Conservation (phyloP, 2,797 vertebrate species). For the Tiaroga cobitis region DNA sequence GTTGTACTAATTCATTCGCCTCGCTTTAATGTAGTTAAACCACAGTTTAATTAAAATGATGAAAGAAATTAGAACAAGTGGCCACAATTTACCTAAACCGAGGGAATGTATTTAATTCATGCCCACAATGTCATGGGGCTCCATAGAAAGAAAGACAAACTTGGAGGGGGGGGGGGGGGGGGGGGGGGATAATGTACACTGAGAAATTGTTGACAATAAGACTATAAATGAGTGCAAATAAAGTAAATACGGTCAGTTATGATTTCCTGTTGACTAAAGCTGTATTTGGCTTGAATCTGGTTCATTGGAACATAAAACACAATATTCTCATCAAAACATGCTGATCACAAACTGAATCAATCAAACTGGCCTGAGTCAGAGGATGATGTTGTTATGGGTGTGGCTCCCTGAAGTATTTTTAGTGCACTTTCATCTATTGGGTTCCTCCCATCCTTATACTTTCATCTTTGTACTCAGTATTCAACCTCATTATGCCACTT, state of each 20-base stretch:
- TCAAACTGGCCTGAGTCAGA: not conserved
- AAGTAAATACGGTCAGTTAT: not conserved
- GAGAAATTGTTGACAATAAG: not conserved
- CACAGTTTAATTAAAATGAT: not conserved
- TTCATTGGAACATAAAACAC: not conserved
- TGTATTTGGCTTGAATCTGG: not conserved
- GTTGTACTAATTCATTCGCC: not conserved
- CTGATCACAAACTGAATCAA: not conserved
- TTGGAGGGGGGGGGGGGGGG: too few species aligned
- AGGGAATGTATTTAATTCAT: not conserved
- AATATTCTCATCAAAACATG: conserved; percentile 1
- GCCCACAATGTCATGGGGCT: not conserved
- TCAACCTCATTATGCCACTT: conserved; percentile 54
- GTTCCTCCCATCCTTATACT: conserved; percentile 53
- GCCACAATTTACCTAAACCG: not conserved
- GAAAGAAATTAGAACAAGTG: not conserved
- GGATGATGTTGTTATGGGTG: conserved; percentile 29
- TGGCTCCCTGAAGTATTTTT: conserved; percentile 21
- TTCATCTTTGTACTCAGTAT: conserved; percentile 60
- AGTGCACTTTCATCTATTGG: not conserved
- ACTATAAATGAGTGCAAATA: not conserved
- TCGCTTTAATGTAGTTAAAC: not conserved
- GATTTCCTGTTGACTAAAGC: not conserved
- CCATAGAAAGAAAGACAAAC: not conserved
- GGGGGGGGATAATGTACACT: not conserved